Evolutionary conservation across 2,113 vertebrate species (phyloP), one percentile per base, ranked within the genome.

Genomic region (Chitala chitala): DNA sequence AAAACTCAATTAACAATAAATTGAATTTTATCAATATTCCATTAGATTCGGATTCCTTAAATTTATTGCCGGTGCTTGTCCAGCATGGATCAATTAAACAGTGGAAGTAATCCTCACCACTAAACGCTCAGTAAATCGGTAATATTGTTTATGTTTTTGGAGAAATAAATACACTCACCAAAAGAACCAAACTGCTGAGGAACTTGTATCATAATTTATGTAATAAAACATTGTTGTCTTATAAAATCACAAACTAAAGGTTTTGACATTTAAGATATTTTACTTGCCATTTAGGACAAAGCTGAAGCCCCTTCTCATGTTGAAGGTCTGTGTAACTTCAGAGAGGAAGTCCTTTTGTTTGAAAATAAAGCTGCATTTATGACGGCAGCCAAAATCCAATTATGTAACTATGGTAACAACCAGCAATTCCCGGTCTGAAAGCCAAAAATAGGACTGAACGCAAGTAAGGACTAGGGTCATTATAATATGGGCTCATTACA

Each of bases 341-440:
- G n/a, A 70, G 44, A 63, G 56, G 29, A 71, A 76, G 38, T 58
- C 50, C 51, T 54, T 69, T 44, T 58, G 40, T 76, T 63, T 63
- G 38, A 71, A 70, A 56, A 75, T 55, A 29, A 31, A 68, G 54
- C 69, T 58, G 50, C 12, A 70, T 59, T 59, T 59, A 75, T 36
- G 17, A 36, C 9, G 26, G 42, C 42, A 46, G 50, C 54, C 58
- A 56, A 56, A 68, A 75, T 55, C 38, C 29, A 75, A 48, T 38
- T 40, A 65, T 65, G 51, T 17, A 33, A 51, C 42, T 31, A 22
- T 50, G 42, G 58, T 50, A 50, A 51, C 71, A 56, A 64, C 44
- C 58, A 64, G 46, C 15, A 64, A 61, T 64, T 73, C 29, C 48
- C 22, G n/a, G 36, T 36, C 15, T 36, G 10, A 36, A 38, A 50